phyloP scores from a whole-genome alignment of 2,888 invertebrate genomes.

The Iselma pallidipennis region DNA sequence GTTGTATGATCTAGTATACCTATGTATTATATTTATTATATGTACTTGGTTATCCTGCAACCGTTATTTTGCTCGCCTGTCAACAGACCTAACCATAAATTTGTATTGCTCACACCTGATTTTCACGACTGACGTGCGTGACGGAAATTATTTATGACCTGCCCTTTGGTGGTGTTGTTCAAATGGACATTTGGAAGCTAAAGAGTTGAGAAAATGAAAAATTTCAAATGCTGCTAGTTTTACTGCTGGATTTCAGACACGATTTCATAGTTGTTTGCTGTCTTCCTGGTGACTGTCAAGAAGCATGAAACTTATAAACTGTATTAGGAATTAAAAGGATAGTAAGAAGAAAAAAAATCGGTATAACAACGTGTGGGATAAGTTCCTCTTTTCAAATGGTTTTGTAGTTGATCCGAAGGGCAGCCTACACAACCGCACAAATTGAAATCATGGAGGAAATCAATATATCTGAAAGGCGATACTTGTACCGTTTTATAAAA shows the following conservation, averaged over 20 bases:
- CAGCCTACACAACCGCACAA: background rate
- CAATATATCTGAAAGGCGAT: conserved; percentile 38
- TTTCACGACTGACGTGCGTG: conserved; percentile 13
- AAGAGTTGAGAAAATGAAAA: background rate
- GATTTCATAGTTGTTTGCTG: background rate
- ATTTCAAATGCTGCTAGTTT: background rate
- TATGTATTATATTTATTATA: conserved; percentile 7
- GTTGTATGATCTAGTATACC: conserved; percentile 30
- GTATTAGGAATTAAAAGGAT: too few species aligned
- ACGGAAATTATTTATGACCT: conserved; percentile 18
- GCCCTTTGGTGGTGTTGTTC: background rate
- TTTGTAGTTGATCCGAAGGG: conserved; percentile 1
- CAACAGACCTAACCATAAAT: conserved; percentile 14
- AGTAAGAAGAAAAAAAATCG: background rate
- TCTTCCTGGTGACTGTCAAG: background rate
- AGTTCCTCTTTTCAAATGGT: conserved; percentile 13
- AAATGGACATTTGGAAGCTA: background rate
- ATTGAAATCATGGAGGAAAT: conserved; percentile 25
- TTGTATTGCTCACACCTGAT: conserved; percentile 20
- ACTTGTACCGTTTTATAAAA: conserved; percentile 39
- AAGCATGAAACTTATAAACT: background rate
- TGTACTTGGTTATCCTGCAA: conserved; percentile 6
- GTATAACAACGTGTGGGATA: conserved; percentile 5
- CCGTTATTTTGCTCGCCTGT: conserved; percentile 26
- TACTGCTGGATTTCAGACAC: background rate